Conservation (phyloP, 2,888 invertebrate species). For the Deilephila porcellus region DNA sequence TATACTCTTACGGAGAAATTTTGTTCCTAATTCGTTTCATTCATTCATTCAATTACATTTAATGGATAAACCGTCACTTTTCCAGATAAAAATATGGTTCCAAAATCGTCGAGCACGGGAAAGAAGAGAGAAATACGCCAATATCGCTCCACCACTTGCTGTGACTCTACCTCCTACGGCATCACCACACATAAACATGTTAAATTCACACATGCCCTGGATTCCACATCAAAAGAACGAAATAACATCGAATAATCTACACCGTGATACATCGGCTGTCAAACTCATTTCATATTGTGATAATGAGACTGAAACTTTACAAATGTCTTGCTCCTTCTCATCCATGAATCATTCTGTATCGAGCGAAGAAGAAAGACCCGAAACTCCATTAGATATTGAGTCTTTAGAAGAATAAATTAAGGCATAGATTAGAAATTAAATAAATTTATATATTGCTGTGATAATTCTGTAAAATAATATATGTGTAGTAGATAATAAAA, state of each 20-base stretch:
- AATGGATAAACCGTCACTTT: neutral
- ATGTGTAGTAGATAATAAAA: neutral
- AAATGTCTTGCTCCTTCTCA: neutral
- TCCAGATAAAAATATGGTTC: constrained; percentile 89
- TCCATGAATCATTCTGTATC: constrained; percentile 6
- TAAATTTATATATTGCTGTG: constrained; percentile 37
- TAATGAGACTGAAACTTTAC: neutral
- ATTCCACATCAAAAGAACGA: neutral
- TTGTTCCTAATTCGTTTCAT: too few relatives aligned
- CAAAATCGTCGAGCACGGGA: constrained; percentile 92
- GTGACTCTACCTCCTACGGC: constrained; percentile 67
- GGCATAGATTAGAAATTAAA: neutral
- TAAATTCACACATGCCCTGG: constrained; percentile 25
- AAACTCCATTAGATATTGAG: constrained; percentile 70
- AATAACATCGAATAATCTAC: neutral
- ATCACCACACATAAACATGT: constrained; percentile 6
- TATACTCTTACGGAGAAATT: too few relatives aligned
- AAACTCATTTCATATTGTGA: neutral
- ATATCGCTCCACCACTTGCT: constrained; percentile 65
- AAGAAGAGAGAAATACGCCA: constrained; percentile 85
- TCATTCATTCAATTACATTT: too few relatives aligned
- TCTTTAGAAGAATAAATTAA: constrained; percentile 51
- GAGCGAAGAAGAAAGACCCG: constrained; percentile 52
- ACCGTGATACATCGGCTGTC: neutral
- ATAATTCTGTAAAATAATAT: constrained; percentile 32